Conservation (phyloP, 1,140 invertebrate genomes). For the Tetragnatha versicolor region DNA sequence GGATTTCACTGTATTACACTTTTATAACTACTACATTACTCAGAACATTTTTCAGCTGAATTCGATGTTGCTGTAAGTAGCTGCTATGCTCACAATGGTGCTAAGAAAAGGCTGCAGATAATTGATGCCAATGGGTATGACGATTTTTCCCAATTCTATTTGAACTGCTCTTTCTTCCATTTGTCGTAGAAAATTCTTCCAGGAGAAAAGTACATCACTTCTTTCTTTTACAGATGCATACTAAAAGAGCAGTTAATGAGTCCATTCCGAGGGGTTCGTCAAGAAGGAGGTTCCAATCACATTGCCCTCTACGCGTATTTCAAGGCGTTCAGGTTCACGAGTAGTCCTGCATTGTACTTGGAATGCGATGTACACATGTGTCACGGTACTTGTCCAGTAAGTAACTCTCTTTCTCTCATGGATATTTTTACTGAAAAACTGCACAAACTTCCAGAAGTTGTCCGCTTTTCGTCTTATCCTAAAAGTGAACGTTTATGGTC, state of each 20-base stretch:
- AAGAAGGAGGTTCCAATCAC: slow-evolving; percentile 83
- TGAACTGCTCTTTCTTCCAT: neutral
- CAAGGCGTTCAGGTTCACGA: slow-evolving; percentile 91
- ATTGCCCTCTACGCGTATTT: slow-evolving; percentile 84
- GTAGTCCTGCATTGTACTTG: slow-evolving; percentile 90
- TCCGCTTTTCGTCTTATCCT: neutral
- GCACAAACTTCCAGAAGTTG: no score
- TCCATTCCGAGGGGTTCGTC: slow-evolving; percentile 83
- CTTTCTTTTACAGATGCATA: slow-evolving; percentile 74
- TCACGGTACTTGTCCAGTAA: slow-evolving; percentile 89
- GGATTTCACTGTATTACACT: no score
- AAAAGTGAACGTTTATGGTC: slow-evolving; percentile 26
- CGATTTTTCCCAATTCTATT: neutral
- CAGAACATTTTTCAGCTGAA: slow-evolving; percentile 73
- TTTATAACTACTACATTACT: no score
- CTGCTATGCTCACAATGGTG: slow-evolving; percentile 93
- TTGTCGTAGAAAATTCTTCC: neutral
- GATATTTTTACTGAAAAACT: no score
- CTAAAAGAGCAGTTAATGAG: slow-evolving; percentile 92
- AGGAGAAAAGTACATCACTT: neutral
- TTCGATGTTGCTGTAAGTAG: slow-evolving; percentile 97
- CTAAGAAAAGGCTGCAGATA: slow-evolving; percentile 86
- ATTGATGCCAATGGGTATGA: slow-evolving; percentile 89
- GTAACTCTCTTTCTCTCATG: no score
- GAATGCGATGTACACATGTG: slow-evolving; percentile 95